Base-by-base conservation (phyloP, 2,113 vertebrate species). In the Cheilinus undulatus region DNA sequence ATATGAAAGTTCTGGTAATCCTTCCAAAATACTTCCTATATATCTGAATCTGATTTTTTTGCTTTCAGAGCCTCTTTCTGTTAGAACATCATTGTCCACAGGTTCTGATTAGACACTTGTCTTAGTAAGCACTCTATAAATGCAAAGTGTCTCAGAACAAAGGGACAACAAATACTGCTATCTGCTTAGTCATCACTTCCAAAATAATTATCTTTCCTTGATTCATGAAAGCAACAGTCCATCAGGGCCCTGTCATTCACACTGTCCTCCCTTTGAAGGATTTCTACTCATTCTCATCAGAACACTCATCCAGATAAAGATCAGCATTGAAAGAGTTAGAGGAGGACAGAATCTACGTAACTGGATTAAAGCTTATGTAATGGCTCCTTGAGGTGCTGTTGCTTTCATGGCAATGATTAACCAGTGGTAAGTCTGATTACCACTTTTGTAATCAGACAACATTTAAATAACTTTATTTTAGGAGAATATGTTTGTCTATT, bases 351-450 rank as follows among this genome's bases (percentile, higher is more conserved):
- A 43, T 68, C 43, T 57, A 14, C 2, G 43, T n/a, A 80, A 74
- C 66, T 66, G 49, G 76, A 78, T 80, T 50, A 71, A 53, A 51
- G 34, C 10, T 73, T 49, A 22, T 76, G 63, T 36, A 66, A 50
- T 50, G 4, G 13, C 19, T 83, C 61, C 73, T 74, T 42, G 23
- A 68, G 45, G 58, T 64, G 60, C 0, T 62, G 59, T 64, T 58
- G 61, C n/a, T 45, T 14, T 15, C 36, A 49, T 2, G 1, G 7
- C 50, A 17, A 28, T 42, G 40, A 65, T 68, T 43, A 34, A 40
- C n/a, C n/a, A 26, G 4, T n/a, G n/a, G n/a, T n/a, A n/a, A n/a
- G n/a, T n/a, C n/a, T n/a, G n/a, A n/a, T n/a, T n/a, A n/a, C n/a
- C n/a, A n/a, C n/a, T n/a, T n/a, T n/a, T n/a, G n/a, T n/a, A n/a